Evolutionary conservation across 1,140 invertebrate species (phyloP).

Genomic region (Drosophila nigrodunni): DNA sequence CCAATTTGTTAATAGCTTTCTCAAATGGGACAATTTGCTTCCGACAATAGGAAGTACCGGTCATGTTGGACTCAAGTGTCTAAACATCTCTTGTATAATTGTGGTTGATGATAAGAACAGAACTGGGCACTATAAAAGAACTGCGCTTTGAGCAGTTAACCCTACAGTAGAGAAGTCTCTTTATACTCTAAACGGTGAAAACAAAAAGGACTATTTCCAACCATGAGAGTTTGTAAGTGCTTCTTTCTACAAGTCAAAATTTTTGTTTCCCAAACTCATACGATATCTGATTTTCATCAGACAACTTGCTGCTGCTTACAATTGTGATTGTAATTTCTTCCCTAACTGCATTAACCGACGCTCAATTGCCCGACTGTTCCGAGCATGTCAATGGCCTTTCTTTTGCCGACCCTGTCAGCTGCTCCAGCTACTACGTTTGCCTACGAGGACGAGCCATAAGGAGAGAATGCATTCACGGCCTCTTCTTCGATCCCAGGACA

Average conservation of each 20-base stretch:
- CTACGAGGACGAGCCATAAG: constrained; percentile 53
- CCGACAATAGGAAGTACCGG: constrained; percentile 7
- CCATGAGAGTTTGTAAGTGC: constrained; percentile 53
- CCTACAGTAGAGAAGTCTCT: constrained; percentile 40
- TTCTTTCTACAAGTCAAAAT: too few species aligned
- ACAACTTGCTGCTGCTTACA: constrained; percentile 54
- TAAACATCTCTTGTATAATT: constrained; percentile 21
- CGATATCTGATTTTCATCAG: constrained; percentile 20
- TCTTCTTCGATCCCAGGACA: constrained; percentile 47
- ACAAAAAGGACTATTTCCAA: constrained; percentile 35
- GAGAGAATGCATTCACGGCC: constrained; percentile 47
- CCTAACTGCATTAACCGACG: constrained; percentile 18
- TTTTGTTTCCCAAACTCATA: not conserved
- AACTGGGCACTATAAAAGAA: constrained; percentile 33
- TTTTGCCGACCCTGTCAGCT: constrained; percentile 56
- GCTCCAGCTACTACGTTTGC: constrained; percentile 60
- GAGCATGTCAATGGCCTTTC: constrained; percentile 50
- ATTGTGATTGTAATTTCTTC: constrained; percentile 48
- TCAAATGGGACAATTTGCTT: constrained; percentile 11
- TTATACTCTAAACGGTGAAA: constrained; percentile 25
- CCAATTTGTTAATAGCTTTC: constrained; percentile 43
- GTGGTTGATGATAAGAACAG: constrained; percentile 17
- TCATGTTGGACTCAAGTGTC: constrained; percentile 38
- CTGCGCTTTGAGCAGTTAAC: not conserved
- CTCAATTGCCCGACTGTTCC: constrained; percentile 41